Base-by-base conservation (phyloP, 2,113 vertebrate species). In the Reinhardtius hippoglossoides region DNA sequence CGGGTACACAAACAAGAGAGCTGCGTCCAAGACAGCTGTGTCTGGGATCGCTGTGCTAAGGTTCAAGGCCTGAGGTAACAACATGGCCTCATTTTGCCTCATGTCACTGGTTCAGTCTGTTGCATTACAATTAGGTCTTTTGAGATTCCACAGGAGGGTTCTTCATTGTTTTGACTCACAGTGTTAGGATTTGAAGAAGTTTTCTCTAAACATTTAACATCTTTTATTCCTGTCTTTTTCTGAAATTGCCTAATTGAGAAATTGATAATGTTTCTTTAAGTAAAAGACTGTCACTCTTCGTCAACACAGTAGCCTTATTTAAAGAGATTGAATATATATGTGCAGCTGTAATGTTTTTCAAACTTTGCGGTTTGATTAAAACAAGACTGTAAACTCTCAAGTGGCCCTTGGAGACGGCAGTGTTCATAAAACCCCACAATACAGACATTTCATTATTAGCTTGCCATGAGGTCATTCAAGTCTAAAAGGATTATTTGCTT, bases 21-120 rank as follows among this genome's bases (percentile, higher is more conserved):
- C 81, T 42, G 74, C 27, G 71, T 88, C 85, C 87, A 89, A 83
- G 80, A 88, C 92, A 94, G 92, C 89, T 93, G 92, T 64, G 82
- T 35, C 44, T 76, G 77, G 23, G 71, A 57, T 78, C 9, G 62
- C 74, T 67, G 75, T 81, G 83, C 83, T 85, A 90, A 78, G 83
- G 81, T 88, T 86, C 66, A 74, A 56, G 66, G 81, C 74, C 87
- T 64, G 82, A 82, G 82, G 75, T 62, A 89, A 86, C 83, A 87
- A 74, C 85, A 76, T 58, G 82, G 74, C 63, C 79, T 82, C 84
- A 35, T 82, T 83, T 78, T 54, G 54, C 78, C 71, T 82, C 21
- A 60, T 80, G 79, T 80, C 71, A 58, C 63, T 66, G 18, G 60
- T 64, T 65, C 67, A 65, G 60, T 63, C 37, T 44, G 31, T 8